Base-by-base conservation (phyloP, 2,113 vertebrate species). In the Mormyrus iriodes region DNA sequence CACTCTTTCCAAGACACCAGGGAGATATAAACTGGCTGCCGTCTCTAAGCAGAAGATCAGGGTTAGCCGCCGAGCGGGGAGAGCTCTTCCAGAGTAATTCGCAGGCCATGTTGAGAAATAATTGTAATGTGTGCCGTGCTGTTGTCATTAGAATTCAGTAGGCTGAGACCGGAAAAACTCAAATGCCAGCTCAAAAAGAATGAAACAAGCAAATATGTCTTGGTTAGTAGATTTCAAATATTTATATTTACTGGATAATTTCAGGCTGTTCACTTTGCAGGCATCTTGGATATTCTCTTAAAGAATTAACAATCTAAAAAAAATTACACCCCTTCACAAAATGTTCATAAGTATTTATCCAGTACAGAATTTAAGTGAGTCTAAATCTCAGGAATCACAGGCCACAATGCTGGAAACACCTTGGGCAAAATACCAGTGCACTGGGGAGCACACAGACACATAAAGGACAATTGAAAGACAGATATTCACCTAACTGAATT, bases 211-310 rank as follows among this genome's bases (percentile, higher is more conserved):
- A 31, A 86, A 53, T 86, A 53, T 86, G 51, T 31, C 51, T 52
- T 9, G 35, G 49, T 86, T 53, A 52, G 42, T 53, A 31, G n/a
- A 86, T 52, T 86, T 86, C 27, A 86, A 86, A 86, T 86, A 53
- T 86, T 86, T 86, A 53, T 86, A 53, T 53, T 86, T 53, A 17
- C 21, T 31, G n/a, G 46, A n/a, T 31, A 35, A 53, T 39, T 86
- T 86, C 85, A 35, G 48, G 27, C 48, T 35, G 85, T 53, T 35
- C 27, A 9, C 24, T 48, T 49, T 46, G 13, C 51, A 53, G 85
- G 51, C 85, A 53, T 51, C 85, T 86, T 51, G 46, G n/a, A 52
- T 49, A 49, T 85, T 51, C 24, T 48, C n/a, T 53, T 51, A 52
- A 53, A 52, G 31, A n/a, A 39, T 53, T 35, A 53, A 86, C 46